Percentiles rank a stretch among this genome's conserved stretches.
Evolutionary conservation across 2,113 vertebrate genomes (phyloP).

Genomic region (Suricata suricatta): DNA sequence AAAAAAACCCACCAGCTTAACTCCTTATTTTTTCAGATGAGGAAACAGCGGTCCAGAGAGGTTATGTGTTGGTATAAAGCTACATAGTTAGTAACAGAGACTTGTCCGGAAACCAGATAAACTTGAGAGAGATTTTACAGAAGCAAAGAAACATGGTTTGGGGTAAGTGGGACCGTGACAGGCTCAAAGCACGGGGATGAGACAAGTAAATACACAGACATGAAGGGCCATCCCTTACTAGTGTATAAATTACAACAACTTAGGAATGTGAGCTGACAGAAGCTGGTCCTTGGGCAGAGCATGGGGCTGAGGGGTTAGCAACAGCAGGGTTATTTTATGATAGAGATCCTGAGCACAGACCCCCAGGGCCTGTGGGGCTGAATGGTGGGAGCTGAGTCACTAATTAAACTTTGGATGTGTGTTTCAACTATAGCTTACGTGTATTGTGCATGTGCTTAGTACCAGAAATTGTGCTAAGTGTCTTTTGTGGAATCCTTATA

Average conservation of each 20-base stretch:
- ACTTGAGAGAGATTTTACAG: not conserved
- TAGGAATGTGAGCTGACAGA: not conserved
- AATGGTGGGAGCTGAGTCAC: not conserved
- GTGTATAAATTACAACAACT: not conserved
- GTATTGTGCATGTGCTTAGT: not conserved
- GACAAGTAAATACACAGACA: not conserved
- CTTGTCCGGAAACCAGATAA: conserved; percentile 1
- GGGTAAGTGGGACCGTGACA: not conserved
- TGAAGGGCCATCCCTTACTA: not conserved
- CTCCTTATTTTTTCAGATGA: not conserved
- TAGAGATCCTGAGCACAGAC: not conserved
- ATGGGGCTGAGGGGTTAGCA: not conserved
- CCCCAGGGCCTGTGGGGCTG: not conserved
- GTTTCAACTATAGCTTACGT: not conserved
- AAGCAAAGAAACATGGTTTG: not conserved
- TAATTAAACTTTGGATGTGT: not conserved
- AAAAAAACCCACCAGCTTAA: not conserved
- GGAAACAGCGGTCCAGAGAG: not conserved
- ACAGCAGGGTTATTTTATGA: not conserved
- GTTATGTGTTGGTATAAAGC: not conserved
- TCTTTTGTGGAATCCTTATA: not conserved
- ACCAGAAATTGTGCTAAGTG: not conserved
- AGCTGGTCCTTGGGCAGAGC: not conserved
- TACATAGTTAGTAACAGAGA: not conserved
- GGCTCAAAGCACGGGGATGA: not conserved